Evolutionary conservation across 64 coral and sea anemone genomes (phyloP).

Genomic region (Porites lutea): DNA sequence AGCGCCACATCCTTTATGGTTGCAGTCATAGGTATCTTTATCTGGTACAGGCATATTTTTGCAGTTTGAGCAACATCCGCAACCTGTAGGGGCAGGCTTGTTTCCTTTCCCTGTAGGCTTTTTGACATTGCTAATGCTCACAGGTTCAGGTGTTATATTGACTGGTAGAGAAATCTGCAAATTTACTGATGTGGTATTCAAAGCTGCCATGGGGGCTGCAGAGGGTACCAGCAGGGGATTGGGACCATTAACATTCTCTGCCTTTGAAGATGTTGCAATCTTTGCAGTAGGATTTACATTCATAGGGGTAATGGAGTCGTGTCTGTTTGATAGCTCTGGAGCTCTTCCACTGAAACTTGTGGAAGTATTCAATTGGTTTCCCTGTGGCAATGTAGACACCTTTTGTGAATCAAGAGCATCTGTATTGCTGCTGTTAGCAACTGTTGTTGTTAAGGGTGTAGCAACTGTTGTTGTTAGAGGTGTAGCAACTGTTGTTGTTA

Average conservation of each 20-base stretch:
- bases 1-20: neutral
- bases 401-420: no score
- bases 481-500: neutral
- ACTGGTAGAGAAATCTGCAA: neutral
- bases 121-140: neutral
- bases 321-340: no score
- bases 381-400: no score
- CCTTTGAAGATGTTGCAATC: neutral
- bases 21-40: neutral
- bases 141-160: neutral
- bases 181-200: neutral
- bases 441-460: no score
- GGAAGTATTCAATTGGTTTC: no score
- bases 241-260: neutral
- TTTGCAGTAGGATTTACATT: no score
- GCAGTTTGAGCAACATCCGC: slow-evolving; percentile 30
- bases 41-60: neutral
- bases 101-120: neutral
- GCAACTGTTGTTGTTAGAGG: neutral
- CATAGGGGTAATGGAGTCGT: no score
- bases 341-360: no score
- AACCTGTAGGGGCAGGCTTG: neutral
- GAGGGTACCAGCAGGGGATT: neutral
- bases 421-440: no score
- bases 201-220: neutral